Percentiles rank a stretch among this genome's conserved stretches.
These are phyloP conservation scores for Periparus ater DNA, from an alignment of 2,797 vertebrate species.

Conservation along the genomic window DNA sequence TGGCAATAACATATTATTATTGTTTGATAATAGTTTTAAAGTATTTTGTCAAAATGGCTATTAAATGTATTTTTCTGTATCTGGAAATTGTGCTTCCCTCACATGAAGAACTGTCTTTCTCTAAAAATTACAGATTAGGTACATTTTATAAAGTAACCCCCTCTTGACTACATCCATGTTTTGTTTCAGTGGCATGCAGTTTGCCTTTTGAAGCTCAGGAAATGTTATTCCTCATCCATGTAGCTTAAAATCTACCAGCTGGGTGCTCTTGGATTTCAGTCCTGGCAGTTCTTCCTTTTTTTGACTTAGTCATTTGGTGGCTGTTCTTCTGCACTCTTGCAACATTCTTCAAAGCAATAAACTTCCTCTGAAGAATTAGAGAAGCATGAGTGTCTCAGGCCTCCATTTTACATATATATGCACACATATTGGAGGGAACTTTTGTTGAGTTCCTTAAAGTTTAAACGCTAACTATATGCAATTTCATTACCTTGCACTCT, in stretches of 20 bases:
- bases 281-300: not conserved
- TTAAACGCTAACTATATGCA: not conserved
- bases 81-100: not conserved
- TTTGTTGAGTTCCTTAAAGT: not conserved
- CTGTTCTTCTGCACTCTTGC: not conserved
- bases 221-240: not conserved
- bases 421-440: not conserved
- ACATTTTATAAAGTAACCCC: not conserved
- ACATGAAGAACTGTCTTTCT: not conserved
- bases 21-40: constrained; percentile 15
- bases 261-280: not conserved
- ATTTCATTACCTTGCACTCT: not conserved
- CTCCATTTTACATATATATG: not conserved
- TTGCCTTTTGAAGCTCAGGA: not conserved
- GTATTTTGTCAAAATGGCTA: not conserved
- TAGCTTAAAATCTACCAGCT: not conserved
- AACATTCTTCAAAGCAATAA: constrained; percentile 7
- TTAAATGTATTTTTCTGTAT: not conserved
- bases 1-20: not conserved
- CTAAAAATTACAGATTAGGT: not conserved
- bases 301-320: not conserved
- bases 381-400: not conserved
- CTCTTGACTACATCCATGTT: not conserved
- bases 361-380: not conserved
- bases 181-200: not conserved